A percentile compares a stretch with the other conserved stretches of the same genome.
Evolutionary conservation across 2,797 vertebrate species (phyloP).

Genomic region (Sebastes steindachneri): DNA sequence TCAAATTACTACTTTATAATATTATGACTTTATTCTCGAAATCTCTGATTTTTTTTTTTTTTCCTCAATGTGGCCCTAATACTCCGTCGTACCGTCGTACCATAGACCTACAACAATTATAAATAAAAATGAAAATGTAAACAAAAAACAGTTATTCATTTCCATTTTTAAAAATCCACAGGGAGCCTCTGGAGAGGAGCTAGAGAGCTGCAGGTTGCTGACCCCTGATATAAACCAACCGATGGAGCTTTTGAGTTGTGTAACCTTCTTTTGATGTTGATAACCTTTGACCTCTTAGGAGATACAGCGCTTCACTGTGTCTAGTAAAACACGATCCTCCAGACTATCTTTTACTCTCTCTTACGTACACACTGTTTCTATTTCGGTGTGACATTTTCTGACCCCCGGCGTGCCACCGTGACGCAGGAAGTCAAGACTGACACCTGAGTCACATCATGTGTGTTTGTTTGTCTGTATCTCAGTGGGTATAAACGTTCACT

Average conservation of each 20-base stretch:
- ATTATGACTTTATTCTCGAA: too few relatives aligned
- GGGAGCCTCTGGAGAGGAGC: too few relatives aligned
- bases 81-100: too few relatives aligned
- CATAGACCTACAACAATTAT: too few relatives aligned
- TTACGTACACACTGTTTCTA: constrained; percentile 8
- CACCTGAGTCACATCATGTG: constrained; percentile 16
- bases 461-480: background rate
- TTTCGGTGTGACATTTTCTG: constrained; percentile 46
- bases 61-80: too few relatives aligned
- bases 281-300: background rate
- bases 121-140: too few relatives aligned
- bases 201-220: rapidly evolving
- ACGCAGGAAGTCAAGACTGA: constrained; percentile 42
- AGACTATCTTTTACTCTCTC: background rate
- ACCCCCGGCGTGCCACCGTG: constrained; percentile 1
- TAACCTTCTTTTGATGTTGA: background rate
- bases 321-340: background rate
- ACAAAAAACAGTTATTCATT: too few relatives aligned
- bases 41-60: too few relatives aligned
- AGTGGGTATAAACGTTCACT: background rate
- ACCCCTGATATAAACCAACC: background rate
- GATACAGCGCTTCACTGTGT: background rate
- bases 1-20: too few relatives aligned
- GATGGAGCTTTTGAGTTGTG: background rate
- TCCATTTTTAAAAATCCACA: too few relatives aligned